Evolutionary conservation across 2,113 vertebrate species (phyloP).

Genomic region (Lophotis ruficrista): DNA sequence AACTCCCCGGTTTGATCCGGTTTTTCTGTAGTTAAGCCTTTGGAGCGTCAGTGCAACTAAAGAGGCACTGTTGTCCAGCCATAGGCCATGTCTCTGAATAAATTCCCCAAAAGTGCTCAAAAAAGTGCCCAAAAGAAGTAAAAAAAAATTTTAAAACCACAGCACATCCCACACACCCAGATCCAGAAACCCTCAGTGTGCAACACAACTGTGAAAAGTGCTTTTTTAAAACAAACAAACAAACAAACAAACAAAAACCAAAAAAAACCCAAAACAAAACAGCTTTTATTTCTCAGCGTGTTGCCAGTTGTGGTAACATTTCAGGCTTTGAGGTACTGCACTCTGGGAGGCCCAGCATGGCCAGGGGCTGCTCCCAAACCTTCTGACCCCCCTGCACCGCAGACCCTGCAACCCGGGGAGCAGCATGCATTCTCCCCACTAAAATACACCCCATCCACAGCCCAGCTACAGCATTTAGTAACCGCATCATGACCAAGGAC

Average conservation of each 20-base stretch:
- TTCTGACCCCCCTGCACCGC: fast-evolving
- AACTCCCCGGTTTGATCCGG: fast-evolving
- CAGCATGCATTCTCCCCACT: fast-evolving
- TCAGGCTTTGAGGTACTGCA: fast-evolving
- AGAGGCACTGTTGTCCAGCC: fast-evolving
- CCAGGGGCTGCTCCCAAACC: background rate
- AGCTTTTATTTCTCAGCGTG: fast-evolving
- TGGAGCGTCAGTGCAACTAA: fast-evolving
- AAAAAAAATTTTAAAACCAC: background rate
- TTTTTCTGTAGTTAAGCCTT: fast-evolving
- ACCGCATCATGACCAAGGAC: background rate
- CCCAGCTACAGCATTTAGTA: background rate
- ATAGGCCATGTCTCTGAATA: fast-evolving
- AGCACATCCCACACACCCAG: fast-evolving
- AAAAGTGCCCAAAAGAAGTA: fast-evolving
- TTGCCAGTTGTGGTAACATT: fast-evolving
- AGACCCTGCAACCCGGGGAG: fast-evolving
- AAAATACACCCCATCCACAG: fast-evolving
- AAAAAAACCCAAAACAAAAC: no score
- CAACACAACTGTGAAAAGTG: fast-evolving
- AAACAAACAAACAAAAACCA: no score
- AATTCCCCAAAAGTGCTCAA: background rate
- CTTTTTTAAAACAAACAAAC: no score
- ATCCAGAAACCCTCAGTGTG: background rate
- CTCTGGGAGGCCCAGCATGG: fast-evolving